Percentiles rank a stretch among this genome's conserved stretches.
phyloP scores from a whole-genome alignment of 2,797 vertebrate species.

The Trematomus bernacchii region DNA sequence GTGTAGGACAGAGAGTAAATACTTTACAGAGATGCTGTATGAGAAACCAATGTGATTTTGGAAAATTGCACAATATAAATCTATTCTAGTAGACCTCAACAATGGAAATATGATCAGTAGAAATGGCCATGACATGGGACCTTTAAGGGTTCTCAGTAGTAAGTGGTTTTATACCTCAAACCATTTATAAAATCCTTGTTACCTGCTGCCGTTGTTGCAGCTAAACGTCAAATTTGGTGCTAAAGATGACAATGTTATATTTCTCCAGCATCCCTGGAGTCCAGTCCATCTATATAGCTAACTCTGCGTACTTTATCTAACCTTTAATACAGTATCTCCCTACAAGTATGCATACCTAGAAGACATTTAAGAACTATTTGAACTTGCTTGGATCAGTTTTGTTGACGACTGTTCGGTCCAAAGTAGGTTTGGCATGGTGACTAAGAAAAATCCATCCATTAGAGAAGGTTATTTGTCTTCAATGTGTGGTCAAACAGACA shows the following conservation, averaged over 20 bases:
- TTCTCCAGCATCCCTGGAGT: background rate
- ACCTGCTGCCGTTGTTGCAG: background rate
- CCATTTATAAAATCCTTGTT: too few relatives aligned
- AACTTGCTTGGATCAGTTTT: background rate
- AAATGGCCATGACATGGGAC: too few relatives aligned
- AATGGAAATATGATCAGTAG: too few relatives aligned
- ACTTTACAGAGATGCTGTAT: too few relatives aligned
- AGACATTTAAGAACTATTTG: background rate
- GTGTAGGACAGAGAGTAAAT: too few relatives aligned
- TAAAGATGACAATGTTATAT: background rate
- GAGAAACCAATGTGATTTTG: too few relatives aligned
- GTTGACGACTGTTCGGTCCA: background rate
- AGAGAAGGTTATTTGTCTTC: background rate
- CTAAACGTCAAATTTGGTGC: background rate
- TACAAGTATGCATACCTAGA: background rate
- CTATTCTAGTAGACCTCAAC: too few relatives aligned
- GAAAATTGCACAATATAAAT: too few relatives aligned
- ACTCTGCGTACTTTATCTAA: background rate
- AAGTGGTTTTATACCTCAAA: background rate
- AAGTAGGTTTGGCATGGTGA: background rate
- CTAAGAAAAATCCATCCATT: background rate
- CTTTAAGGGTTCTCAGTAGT: background rate
- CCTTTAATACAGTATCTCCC: background rate
- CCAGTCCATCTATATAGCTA: background rate
- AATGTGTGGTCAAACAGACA: background rate